Conservation (phyloP, 1,140 invertebrate species). For the Cherax quadricarinatus region DNA sequence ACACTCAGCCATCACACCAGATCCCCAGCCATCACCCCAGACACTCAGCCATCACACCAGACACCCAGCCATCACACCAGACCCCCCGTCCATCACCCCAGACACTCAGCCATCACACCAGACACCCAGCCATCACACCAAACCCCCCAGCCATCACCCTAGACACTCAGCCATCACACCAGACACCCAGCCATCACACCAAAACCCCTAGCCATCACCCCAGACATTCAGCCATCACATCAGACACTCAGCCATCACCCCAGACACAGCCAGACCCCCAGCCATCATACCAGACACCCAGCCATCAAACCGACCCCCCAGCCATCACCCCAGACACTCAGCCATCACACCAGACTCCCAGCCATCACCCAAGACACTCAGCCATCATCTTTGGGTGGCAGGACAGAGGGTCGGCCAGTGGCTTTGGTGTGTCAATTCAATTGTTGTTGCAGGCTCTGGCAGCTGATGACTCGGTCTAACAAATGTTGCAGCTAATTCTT, state of each 20-base stretch:
- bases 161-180: too few relatives aligned
- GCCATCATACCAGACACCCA: background rate
- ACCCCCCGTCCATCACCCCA: too few relatives aligned
- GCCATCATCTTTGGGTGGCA: background rate
- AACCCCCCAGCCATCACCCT: too few relatives aligned
- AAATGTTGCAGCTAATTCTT: background rate
- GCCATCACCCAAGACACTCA: background rate
- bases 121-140: too few relatives aligned
- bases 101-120: too few relatives aligned
- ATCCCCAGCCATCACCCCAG: too few relatives aligned
- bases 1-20: too few relatives aligned
- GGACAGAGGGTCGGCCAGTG: background rate
- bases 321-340: background rate
- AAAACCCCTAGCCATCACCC: background rate
- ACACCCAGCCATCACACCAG: too few relatives aligned
- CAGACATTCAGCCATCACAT: background rate
- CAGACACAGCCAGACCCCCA: background rate
- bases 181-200: background rate
- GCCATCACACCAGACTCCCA: background rate
- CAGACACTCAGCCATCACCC: background rate
- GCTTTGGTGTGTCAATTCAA: background rate
- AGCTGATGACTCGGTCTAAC: background rate
- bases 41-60: too few relatives aligned
- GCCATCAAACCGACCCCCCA: background rate
- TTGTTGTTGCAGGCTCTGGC: background rate